Conservation (phyloP, 2,113 vertebrate species). For the Eubucco bourcierii region DNA sequence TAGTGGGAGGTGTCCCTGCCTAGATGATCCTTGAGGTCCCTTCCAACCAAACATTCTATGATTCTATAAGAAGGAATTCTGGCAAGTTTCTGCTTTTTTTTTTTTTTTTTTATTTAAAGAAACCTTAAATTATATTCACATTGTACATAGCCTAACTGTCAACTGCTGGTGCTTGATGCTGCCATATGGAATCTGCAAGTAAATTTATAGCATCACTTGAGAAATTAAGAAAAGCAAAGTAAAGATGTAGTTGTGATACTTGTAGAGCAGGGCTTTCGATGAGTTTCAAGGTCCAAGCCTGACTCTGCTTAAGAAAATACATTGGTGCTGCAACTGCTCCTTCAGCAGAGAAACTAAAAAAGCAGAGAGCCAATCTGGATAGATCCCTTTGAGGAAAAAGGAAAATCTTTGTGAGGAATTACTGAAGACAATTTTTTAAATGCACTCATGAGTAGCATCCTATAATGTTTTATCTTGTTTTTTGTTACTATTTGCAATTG, state of each 20-base stretch:
- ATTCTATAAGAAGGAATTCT: background rate
- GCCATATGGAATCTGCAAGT: background rate
- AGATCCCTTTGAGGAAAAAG: background rate
- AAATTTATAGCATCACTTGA: background rate
- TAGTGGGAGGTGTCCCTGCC: no score
- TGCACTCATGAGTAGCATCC: background rate
- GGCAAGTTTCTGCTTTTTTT: background rate
- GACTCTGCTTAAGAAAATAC: background rate
- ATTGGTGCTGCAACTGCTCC: background rate
- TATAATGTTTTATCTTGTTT: background rate
- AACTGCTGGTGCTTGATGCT: background rate
- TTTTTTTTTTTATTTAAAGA: background rate
- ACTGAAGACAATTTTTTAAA: background rate
- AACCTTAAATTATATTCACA: background rate
- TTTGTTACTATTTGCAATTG: background rate
- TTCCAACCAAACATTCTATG: no score
- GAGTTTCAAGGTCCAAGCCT: background rate
- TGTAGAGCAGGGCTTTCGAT: background rate
- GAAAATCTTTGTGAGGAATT: background rate
- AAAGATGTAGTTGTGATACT: background rate
- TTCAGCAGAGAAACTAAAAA: background rate
- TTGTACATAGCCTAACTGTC: background rate
- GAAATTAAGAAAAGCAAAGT: background rate
- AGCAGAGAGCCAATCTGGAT: background rate
- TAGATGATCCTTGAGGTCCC: no score